Conservation (phyloP, 2,797 vertebrate genomes). For the Chloroceryle amazona region DNA sequence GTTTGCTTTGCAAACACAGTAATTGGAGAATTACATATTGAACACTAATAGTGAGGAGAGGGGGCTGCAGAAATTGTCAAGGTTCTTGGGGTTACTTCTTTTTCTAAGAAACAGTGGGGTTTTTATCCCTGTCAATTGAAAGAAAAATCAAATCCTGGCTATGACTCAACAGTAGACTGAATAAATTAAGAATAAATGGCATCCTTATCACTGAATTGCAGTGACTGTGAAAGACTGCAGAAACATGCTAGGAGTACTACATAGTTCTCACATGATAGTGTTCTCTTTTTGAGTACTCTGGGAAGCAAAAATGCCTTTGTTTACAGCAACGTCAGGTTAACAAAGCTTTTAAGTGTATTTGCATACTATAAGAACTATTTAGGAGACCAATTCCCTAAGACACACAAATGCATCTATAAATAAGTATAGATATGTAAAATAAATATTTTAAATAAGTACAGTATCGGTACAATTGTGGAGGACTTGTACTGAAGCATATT, state of each 20-base stretch:
- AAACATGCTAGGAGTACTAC: not conserved
- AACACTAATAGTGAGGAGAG: not conserved
- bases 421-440: not conserved
- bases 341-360: not conserved
- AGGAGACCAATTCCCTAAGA: not conserved
- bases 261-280: not conserved
- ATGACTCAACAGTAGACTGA: slow-evolving; percentile 21
- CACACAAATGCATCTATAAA: not conserved
- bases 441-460: not conserved
- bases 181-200: slow-evolving; percentile 34
- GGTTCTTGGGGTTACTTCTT: slow-evolving; percentile 7
- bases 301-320: not conserved
- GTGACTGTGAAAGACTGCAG: not conserved
- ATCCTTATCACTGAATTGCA: slow-evolving; percentile 19
- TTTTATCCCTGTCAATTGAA: not conserved
- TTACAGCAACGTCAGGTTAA: not conserved
- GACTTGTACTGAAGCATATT: not conserved
- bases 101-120: not conserved
- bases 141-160: not conserved
- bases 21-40: not conserved
- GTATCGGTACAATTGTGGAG: not conserved
- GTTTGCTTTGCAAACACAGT: slow-evolving; percentile 28
- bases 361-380: not conserved
- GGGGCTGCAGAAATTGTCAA: not conserved
- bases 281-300: not conserved